A percentile compares a stretch with the other conserved stretches of the same genome.
These are phyloP conservation scores for Alca torda DNA, from an alignment of 2,797 vertebrate species.

Conservation along the genomic window DNA sequence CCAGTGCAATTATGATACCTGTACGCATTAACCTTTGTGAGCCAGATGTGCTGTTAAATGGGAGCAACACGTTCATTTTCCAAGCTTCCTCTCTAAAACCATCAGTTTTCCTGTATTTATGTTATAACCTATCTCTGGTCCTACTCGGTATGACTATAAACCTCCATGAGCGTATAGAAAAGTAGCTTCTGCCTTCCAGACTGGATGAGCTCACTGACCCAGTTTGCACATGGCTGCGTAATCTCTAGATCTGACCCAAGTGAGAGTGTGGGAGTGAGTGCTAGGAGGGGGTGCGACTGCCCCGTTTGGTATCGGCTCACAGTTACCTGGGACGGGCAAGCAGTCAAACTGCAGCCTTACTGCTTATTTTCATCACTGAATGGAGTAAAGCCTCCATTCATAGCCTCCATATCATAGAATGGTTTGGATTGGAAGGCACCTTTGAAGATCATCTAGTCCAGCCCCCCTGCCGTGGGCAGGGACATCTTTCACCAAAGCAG, in stretches of 20 bases:
- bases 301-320: neutral
- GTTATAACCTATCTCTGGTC: neutral
- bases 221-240: neutral
- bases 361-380: neutral
- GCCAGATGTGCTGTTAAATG: neutral
- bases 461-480: neutral
- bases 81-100: neutral
- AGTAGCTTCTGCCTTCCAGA: neutral
- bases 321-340: neutral
- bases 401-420: neutral
- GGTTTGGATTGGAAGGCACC: neutral
- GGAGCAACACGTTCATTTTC: neutral
- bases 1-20: neutral
- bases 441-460: neutral
- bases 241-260: neutral
- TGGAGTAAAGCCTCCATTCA: neutral
- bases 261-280: neutral
- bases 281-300: neutral
- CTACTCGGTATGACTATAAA: neutral
- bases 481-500: neutral
- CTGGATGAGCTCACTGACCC: neutral
- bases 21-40: neutral
- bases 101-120: neutral
- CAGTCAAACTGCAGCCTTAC: neutral
- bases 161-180: neutral